Conservation (phyloP, 2,888 invertebrate species). For the Odontothrips loti region DNA sequence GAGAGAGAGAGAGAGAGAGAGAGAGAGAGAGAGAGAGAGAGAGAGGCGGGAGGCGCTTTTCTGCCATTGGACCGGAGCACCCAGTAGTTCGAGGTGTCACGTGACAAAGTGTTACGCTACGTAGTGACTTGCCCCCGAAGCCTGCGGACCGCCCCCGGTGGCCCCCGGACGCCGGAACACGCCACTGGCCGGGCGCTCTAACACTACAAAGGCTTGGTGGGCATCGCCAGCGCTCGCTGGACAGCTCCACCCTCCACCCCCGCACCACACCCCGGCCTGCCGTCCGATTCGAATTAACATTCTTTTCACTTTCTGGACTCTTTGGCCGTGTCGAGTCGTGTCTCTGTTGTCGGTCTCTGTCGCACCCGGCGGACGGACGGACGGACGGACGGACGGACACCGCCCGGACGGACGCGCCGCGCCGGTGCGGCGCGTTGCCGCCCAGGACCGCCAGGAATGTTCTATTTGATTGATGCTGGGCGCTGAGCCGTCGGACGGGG, state of each 20-base stretch:
- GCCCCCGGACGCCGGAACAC: too few relatives aligned
- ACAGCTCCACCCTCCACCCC: neutral
- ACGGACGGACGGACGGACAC: neutral
- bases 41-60: too few relatives aligned
- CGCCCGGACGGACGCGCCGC: neutral
- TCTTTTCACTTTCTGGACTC: neutral
- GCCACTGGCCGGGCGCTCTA: too few relatives aligned
- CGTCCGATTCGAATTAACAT: neutral
- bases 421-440: neutral
- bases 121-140: too few relatives aligned
- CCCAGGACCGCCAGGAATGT: constrained; percentile 9
- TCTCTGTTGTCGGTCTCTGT: neutral
- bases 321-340: neutral
- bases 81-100: too few relatives aligned
- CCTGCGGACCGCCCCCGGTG: too few relatives aligned
- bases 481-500: neutral
- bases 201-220: too few relatives aligned
- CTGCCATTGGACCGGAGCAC: too few relatives aligned
- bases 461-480: constrained; percentile 1
- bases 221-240: too few relatives aligned
- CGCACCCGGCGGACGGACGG: neutral
- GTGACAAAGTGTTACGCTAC: too few relatives aligned
- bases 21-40: too few relatives aligned
- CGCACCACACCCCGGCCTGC: neutral
- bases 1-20: too few relatives aligned